A percentile compares a stretch with the other conserved stretches of the same genome.
Conservation (phyloP, 2,797 vertebrate genomes). For the Coranthus polyacanthus region DNA sequence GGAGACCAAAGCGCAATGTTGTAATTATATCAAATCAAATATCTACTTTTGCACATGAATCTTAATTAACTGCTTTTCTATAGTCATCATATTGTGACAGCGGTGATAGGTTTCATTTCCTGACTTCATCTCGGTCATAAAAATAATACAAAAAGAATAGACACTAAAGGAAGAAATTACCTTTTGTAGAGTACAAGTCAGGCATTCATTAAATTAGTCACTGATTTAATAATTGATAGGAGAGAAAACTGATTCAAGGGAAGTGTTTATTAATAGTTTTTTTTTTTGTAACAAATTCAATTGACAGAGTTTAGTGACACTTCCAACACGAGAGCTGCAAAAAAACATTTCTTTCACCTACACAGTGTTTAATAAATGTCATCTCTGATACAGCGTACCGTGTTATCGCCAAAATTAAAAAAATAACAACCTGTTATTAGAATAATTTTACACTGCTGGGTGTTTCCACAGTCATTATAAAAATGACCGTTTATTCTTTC, state of each 20-base stretch:
- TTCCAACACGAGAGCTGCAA: neutral
- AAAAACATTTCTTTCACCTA: neutral
- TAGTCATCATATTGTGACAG: conserved; percentile 14
- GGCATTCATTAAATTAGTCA: conserved; percentile 14
- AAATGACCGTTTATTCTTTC: no score
- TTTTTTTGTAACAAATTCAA: neutral
- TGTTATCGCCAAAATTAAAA: no score
- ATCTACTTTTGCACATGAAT: neutral
- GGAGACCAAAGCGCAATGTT: no score
- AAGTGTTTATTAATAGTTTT: neutral
- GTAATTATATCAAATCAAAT: neutral
- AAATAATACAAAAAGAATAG: neutral
- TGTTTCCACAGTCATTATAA: no score
- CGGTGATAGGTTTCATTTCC: conserved; percentile 42
- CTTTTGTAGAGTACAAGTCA: neutral
- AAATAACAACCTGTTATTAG: neutral
- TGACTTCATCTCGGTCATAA: conserved; percentile 12
- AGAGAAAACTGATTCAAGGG: neutral
- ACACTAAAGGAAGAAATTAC: neutral
- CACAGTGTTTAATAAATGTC: neutral
- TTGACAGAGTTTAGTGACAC: no score
- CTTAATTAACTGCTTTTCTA: neutral
- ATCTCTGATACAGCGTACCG: neutral
- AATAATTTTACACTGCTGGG: neutral
- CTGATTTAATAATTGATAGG: conserved; percentile 19